Evolutionary conservation across 2,797 vertebrate species (phyloP).

Genomic region (Galago senegalensis): DNA sequence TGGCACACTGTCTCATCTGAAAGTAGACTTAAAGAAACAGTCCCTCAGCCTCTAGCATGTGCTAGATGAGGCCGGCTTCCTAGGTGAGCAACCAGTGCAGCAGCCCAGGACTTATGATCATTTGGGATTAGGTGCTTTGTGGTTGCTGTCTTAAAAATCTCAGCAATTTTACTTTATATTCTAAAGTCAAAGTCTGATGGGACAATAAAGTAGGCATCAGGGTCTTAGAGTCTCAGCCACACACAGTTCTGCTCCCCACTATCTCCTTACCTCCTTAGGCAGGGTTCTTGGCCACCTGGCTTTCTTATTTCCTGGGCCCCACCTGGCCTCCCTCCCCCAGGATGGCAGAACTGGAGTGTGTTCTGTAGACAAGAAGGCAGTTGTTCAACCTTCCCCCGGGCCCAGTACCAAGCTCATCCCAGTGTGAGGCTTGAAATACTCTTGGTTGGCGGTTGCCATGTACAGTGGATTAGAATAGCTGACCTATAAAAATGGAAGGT

Average conservation of each 20-base stretch:
- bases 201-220: neutral
- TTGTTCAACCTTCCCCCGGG: neutral
- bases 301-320: neutral
- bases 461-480: neutral
- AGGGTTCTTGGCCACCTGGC: neutral
- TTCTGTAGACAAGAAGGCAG: neutral
- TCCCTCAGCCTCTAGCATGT: neutral
- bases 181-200: neutral
- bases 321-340: neutral
- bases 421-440: neutral
- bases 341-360: neutral
- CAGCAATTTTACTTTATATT: slow-evolving; percentile 32
- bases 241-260: neutral
- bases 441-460: neutral
- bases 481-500: neutral
- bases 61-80: neutral
- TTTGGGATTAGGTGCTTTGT: slow-evolving; percentile 6
- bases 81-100: neutral
- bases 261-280: neutral
- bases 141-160: slow-evolving; percentile 6
- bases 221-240: neutral
- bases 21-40: neutral
- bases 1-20: neutral
- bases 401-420: neutral
- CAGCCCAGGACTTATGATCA: no score